Evolutionary conservation across 2,888 invertebrate genomes (phyloP).

Genomic region (Monopis laevigella): DNA sequence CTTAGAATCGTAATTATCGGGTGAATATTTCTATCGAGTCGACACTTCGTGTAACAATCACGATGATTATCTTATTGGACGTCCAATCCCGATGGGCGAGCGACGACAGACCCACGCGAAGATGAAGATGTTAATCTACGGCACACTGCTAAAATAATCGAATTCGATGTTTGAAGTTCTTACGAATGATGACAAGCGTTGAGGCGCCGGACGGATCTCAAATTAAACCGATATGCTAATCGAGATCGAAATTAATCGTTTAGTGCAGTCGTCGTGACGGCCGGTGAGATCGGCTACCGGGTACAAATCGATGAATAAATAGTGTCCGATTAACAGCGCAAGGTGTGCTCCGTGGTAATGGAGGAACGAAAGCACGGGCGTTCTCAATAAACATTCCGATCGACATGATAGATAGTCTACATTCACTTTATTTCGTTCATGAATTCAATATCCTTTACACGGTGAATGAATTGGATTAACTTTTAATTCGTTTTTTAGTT

Average conservation of each 20-base stretch:
- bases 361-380: slow-evolving; percentile 32
- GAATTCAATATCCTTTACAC: slow-evolving; percentile 4
- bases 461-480: slow-evolving; percentile 1
- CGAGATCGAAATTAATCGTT: slow-evolving; percentile 49
- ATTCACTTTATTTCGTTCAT: slow-evolving; percentile 9
- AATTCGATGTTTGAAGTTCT: slow-evolving; percentile 50
- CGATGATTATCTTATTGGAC: slow-evolving; percentile 41
- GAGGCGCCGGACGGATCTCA: slow-evolving; percentile 57
- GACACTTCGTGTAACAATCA: slow-evolving; percentile 51
- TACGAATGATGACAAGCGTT: slow-evolving; percentile 54
- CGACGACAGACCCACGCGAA: slow-evolving; percentile 35
- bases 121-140: slow-evolving; percentile 39
- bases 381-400: slow-evolving; percentile 12
- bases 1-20: slow-evolving; percentile 52
- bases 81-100: slow-evolving; percentile 35
- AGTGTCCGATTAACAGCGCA: slow-evolving; percentile 48
- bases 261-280: slow-evolving; percentile 50
- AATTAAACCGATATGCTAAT: slow-evolving; percentile 64
- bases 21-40: slow-evolving; percentile 60
- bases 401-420: slow-evolving; percentile 10
- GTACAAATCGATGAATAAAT: slow-evolving; percentile 60
- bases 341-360: slow-evolving; percentile 44
- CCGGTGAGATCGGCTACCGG: slow-evolving; percentile 47
- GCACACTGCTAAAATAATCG: no score
- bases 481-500: neutral